A percentile compares a stretch with the other conserved stretches of the same genome.
Evolutionary conservation across 2,888 invertebrate species (phyloP).

Genomic region (Agapostemon virescens): DNA sequence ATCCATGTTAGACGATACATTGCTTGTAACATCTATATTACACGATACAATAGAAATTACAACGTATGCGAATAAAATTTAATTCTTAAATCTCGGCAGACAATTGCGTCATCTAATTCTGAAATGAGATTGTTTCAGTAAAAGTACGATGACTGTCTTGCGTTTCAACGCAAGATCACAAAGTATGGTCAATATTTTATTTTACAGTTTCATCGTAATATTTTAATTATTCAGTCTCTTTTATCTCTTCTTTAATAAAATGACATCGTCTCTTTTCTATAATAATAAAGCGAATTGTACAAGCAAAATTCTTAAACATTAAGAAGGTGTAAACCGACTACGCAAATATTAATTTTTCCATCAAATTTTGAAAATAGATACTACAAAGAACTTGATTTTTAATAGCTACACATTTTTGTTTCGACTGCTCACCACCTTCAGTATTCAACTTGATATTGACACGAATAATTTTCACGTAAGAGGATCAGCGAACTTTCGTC

Average conservation of each 20-base stretch:
- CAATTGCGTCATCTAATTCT: not conserved
- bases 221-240: not conserved
- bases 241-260: not conserved
- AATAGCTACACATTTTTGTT: not conserved
- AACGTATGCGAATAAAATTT: not conserved
- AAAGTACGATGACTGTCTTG: not conserved
- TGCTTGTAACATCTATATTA: too few species aligned
- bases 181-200: not conserved
- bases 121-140: not conserved
- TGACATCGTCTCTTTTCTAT: not conserved
- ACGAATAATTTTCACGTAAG: not conserved
- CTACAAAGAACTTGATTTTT: too few species aligned
- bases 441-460: not conserved
- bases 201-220: not conserved
- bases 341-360: too few species aligned
- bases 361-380: too few species aligned
- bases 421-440: not conserved
- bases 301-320: not conserved
- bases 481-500: not conserved
- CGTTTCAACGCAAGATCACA: not conserved
- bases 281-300: not conserved
- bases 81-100: not conserved
- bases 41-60: not conserved
- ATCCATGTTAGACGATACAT: too few species aligned
- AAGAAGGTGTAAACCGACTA: not conserved